Evolutionary conservation across 2,797 vertebrate genomes (phyloP), one percentile per base, ranked within the genome.

Genomic region (Antrozous pallidus): DNA sequence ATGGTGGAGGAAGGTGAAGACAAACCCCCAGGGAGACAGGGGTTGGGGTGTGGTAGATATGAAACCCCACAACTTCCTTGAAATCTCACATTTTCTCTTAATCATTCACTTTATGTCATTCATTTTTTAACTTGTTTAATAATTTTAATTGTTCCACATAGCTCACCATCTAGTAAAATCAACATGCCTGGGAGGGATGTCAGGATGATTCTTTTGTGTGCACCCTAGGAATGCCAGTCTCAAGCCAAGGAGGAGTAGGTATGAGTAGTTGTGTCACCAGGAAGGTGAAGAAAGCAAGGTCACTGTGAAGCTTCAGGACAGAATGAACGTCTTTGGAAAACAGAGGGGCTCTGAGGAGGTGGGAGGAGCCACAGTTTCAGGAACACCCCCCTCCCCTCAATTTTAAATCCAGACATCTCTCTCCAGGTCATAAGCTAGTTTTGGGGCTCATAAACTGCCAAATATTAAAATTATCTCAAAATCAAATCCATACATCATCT

Each of bases 111-210:
- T 14, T 2, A 18, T 22, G 31, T 31, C 31, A 13, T 49, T 49
- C 71, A 49, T 74, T 49, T 74, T n/a, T 63, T n/a, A 74, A 74
- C 71, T 49, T 74, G 71, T 74, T 92, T 33, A n/a, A 65, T 49
- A 63, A 18, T 31, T 49, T 51, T 3, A 33, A 67, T n/a, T 63
- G n/a, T 51, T 88, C 90, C 36, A 49, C 58, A 47, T 49, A 26
- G 22, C 38, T 74, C 47, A 12, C 4, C 9, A 24, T 6, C 1
- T 5, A 58, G 40, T 82, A 1, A 67, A 40, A 40, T 65, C 71
- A 36, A 0, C 14, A 18, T 28, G 17, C 11, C n/a, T 20, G 10
- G 45, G 22, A 40, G 22, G 18, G 11, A 22, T 18, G 18, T 69
- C n/a, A 2, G 8, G 58, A 16, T 61, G 36, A 10, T 28, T 40